These are phyloP conservation scores for Gymnopithys bicolor DNA, from an alignment of 2,797 vertebrate genomes.

Conservation along the genomic window DNA sequence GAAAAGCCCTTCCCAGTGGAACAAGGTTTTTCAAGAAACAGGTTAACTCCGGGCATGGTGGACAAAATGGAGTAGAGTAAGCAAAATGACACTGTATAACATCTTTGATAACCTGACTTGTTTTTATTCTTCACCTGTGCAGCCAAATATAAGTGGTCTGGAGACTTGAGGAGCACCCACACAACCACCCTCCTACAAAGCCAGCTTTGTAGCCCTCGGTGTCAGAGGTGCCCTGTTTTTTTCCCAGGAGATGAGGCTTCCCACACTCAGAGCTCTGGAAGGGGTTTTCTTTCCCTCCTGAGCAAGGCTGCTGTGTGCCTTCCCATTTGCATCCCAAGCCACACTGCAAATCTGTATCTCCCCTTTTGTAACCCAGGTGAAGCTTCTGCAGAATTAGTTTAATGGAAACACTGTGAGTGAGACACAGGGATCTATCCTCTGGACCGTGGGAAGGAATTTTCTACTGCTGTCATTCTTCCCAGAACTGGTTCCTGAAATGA, in stretches of 20 bases:
- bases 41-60: background rate
- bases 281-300: background rate
- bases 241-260: background rate
- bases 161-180: background rate
- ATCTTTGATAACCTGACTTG: background rate
- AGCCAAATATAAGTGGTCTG: background rate
- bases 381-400: background rate
- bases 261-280: background rate
- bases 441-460: background rate
- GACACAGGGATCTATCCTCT: accelerated
- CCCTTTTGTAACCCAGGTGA: background rate
- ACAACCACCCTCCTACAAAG: background rate
- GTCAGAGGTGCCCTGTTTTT: background rate
- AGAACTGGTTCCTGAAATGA: background rate
- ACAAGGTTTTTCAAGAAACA: background rate
- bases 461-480: background rate
- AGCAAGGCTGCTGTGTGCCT: background rate
- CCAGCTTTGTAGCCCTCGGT: background rate
- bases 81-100: background rate
- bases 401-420: background rate
- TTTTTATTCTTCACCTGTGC: background rate
- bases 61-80: background rate
- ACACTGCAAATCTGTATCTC: background rate
- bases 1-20: background rate
- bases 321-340: background rate